Conservation (phyloP, 2,113 vertebrate genomes). For the Excalfactoria chinensis region DNA sequence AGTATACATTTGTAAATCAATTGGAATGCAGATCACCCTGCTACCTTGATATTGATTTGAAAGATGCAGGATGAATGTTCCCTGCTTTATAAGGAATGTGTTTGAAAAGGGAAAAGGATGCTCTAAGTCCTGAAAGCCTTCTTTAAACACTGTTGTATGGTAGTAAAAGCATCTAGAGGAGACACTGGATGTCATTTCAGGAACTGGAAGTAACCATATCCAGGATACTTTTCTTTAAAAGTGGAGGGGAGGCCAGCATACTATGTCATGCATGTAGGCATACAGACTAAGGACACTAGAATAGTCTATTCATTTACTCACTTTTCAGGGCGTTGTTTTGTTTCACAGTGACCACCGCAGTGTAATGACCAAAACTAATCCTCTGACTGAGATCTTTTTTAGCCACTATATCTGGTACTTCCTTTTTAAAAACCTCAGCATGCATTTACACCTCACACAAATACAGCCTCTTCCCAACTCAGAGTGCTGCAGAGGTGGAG, state of each 20-base stretch:
- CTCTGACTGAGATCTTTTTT: neutral
- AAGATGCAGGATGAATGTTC: constrained; percentile 49
- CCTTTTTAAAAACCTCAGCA: neutral
- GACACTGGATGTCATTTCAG: neutral
- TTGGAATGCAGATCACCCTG: constrained; percentile 64
- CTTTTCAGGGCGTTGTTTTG: neutral
- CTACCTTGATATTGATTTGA: constrained; percentile 67
- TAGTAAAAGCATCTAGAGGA: neutral
- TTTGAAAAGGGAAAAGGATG: neutral
- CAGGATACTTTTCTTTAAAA: neutral
- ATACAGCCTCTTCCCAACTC: neutral
- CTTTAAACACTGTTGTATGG: neutral
- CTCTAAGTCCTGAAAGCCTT: constrained; percentile 4
- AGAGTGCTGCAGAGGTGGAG: neutral
- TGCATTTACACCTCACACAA: neutral
- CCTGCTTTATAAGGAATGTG: constrained; percentile 31
- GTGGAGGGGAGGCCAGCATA: neutral
- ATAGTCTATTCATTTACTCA: neutral
- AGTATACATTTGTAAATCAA: constrained; percentile 48
- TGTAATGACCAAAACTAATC: neutral
- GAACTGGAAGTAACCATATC: neutral
- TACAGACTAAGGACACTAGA: neutral
- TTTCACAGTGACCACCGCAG: neutral
- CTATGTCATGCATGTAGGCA: neutral
- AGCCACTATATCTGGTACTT: neutral